Conservation (phyloP, 2,797 vertebrate species). For the Pseudocheirus occidentalis region DNA sequence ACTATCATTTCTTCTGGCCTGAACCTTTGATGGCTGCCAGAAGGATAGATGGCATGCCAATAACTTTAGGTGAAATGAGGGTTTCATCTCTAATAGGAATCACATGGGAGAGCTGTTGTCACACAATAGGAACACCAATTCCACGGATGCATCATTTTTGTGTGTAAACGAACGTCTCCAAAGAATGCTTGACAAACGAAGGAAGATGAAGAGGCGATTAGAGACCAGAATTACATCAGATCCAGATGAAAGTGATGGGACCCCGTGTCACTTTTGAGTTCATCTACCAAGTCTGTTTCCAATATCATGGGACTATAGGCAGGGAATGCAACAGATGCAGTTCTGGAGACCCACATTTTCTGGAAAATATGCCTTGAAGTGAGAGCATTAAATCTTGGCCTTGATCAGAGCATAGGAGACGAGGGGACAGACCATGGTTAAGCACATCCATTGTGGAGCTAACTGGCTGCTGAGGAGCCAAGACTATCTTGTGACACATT, state of each 20-base stretch:
- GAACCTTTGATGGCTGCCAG: slow-evolving; percentile 39
- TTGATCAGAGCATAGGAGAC: slow-evolving; percentile 8
- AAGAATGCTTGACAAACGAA: slow-evolving; percentile 50
- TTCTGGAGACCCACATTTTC: slow-evolving; percentile 20
- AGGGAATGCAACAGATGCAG: slow-evolving; percentile 5
- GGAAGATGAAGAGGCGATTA: slow-evolving; percentile 47
- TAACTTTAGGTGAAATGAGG: slow-evolving; percentile 39
- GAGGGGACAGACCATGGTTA: not conserved
- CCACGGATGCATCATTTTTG: slow-evolving; percentile 10
- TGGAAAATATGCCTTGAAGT: slow-evolving; percentile 35
- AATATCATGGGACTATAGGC: not conserved
- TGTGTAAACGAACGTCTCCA: slow-evolving; percentile 54
- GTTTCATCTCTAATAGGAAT: slow-evolving; percentile 51
- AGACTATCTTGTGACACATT: not conserved
- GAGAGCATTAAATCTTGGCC: slow-evolving; percentile 5
- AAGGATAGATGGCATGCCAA: slow-evolving; percentile 6
- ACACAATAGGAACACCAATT: slow-evolving; percentile 48
- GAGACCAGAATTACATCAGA: slow-evolving; percentile 48
- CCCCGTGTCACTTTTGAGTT: slow-evolving; percentile 43
- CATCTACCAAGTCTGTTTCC: slow-evolving; percentile 3
- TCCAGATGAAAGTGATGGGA: slow-evolving; percentile 47
- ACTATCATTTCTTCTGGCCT: slow-evolving; percentile 41
- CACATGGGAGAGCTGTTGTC: slow-evolving; percentile 5
- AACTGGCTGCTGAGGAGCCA: not conserved
- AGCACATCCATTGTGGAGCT: not conserved